phyloP scores from a whole-genome alignment of 2,797 vertebrate species.

The Smutsia temminckii region DNA sequence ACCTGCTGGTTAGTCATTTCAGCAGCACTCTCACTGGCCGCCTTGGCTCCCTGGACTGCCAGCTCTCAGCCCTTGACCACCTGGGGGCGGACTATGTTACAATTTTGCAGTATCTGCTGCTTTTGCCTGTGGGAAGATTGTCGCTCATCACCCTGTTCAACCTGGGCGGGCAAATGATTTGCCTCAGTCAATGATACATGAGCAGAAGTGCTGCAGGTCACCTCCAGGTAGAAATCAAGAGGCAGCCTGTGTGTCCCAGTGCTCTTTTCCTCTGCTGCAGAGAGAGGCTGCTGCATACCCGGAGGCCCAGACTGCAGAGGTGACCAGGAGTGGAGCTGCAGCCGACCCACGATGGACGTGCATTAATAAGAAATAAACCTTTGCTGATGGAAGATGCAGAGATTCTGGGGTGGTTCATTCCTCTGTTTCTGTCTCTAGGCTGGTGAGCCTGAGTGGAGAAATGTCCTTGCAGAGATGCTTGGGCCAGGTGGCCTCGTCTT shows the following conservation, averaged over 20 bases:
- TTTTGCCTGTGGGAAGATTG: not conserved
- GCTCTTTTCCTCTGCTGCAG: not conserved
- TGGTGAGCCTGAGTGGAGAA: not conserved
- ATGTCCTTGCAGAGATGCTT: not conserved
- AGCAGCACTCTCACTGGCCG: not conserved
- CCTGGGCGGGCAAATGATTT: not conserved
- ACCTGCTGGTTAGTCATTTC: not conserved
- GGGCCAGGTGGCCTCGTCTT: not conserved
- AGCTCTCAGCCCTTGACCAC: not conserved
- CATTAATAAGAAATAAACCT: not conserved
- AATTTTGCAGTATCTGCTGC: not conserved
- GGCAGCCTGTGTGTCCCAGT: not conserved
- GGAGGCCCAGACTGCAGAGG: not conserved
- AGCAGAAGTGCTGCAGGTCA: not conserved
- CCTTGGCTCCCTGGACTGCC: not conserved
- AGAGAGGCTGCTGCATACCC: not conserved
- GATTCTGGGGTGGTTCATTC: not conserved
- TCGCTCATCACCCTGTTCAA: not conserved
- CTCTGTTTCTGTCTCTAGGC: not conserved
- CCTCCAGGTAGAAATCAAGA: not conserved
- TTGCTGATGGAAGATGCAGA: not conserved
- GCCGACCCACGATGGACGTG: not conserved
- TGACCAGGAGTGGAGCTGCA: rapidly evolving
- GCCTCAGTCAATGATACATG: not conserved
- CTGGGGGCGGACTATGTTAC: not conserved